A percentile compares a stretch with the other conserved stretches of the same genome.
Conservation (phyloP, 2,888 invertebrate genomes). For the Stenodera caucasica region DNA sequence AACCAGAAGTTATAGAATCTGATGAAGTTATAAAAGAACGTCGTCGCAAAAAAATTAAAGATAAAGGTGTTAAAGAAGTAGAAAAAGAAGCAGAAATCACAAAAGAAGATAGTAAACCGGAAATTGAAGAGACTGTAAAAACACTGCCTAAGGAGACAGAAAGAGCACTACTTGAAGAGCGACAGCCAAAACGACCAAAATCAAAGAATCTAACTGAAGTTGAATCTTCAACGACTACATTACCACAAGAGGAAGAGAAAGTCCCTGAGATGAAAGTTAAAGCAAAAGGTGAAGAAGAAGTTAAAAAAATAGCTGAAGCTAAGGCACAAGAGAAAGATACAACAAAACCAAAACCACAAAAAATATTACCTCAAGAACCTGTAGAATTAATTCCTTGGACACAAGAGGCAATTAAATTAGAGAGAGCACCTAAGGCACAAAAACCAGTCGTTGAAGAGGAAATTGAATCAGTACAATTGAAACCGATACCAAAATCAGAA, state of each 20-base stretch:
- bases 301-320: not conserved
- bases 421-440: constrained; percentile 46
- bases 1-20: constrained; percentile 30
- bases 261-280: not conserved
- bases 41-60: not conserved
- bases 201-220: not conserved
- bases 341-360: not conserved
- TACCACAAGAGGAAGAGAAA: not conserved
- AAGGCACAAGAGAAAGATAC: not conserved
- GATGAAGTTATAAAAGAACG: not conserved
- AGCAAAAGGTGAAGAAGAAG: not conserved
- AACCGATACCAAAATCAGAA: constrained; percentile 41
- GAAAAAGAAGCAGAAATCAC: not conserved
- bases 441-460: constrained; percentile 38
- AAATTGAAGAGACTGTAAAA: not conserved
- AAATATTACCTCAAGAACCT: constrained; percentile 3
- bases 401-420: constrained; percentile 61
- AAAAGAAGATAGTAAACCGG: constrained; percentile 1
- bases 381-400: constrained; percentile 56
- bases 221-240: not conserved
- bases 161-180: no score
- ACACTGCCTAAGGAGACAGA: no score
- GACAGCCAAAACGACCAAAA: not conserved
- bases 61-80: not conserved
- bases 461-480: constrained; percentile 49